Percentiles rank a stretch among this genome's conserved stretches.
Conservation (phyloP, 2,888 invertebrate species). For the Pristionchus maxplancki region DNA sequence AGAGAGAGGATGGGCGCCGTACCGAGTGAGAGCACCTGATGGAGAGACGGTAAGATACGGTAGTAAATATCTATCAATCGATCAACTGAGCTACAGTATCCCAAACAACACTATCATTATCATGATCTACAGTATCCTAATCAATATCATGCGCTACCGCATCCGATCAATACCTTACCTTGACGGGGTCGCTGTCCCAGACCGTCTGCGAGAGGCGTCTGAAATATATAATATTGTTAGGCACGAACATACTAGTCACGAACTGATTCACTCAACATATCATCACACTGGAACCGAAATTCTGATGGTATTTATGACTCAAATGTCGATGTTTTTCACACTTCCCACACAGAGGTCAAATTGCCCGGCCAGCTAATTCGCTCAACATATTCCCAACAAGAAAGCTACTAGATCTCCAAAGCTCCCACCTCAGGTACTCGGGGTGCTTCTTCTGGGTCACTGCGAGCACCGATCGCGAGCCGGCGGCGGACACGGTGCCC, state of each 20-base stretch:
- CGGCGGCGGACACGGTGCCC: slow-evolving; percentile 6
- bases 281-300: background rate
- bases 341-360: background rate
- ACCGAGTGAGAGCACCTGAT: slow-evolving; percentile 26
- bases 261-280: too few relatives aligned
- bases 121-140: background rate
- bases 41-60: background rate
- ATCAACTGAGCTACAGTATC: background rate
- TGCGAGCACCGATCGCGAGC: slow-evolving; percentile 38
- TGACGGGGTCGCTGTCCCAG: slow-evolving; percentile 15
- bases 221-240: background rate
- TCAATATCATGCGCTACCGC: background rate
- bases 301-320: too few relatives aligned
- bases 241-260: background rate
- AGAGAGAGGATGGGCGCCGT: slow-evolving; percentile 17
- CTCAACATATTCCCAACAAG: background rate
- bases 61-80: background rate
- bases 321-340: too few relatives aligned
- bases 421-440: slow-evolving; percentile 18
- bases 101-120: background rate
- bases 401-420: background rate
- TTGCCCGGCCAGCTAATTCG: background rate
- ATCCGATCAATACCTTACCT: background rate
- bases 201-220: slow-evolving; percentile 39
- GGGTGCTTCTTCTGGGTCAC: slow-evolving; percentile 39